Conservation (phyloP, 2,888 invertebrate genomes). For the Steinernema scapterisci region DNA sequence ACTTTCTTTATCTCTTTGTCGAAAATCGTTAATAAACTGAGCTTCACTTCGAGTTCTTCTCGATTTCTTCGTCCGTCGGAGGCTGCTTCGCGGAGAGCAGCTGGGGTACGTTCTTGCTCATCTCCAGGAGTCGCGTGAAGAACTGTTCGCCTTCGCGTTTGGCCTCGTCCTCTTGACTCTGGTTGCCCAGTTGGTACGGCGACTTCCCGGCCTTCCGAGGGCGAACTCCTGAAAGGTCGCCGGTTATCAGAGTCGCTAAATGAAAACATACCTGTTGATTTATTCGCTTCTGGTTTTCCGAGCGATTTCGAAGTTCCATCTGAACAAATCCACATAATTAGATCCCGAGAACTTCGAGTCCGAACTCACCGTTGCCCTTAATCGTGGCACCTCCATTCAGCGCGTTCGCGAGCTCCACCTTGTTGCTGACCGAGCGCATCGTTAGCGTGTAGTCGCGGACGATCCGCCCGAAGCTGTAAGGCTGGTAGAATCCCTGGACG, state of each 20-base stretch:
- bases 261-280: no score
- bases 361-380: background rate
- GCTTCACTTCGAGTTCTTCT: background rate
- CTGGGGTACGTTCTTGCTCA: background rate
- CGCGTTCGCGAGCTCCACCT: background rate
- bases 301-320: no score
- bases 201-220: background rate
- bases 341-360: background rate
- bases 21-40: background rate
- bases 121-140: background rate
- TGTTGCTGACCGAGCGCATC: background rate
- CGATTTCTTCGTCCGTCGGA: background rate
- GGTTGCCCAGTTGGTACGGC: background rate
- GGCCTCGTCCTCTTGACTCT: background rate
- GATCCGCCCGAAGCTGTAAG: constrained; percentile 18
- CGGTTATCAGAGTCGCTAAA: no score
- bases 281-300: no score
- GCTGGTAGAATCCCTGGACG: constrained; percentile 2
- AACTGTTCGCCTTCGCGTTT: background rate
- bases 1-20: no score
- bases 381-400: background rate
- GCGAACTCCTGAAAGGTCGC: background rate
- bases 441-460: constrained; percentile 18
- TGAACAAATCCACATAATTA: background rate
- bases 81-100: background rate